phyloP scores from a whole-genome alignment of 1,140 invertebrate species.

The Galleria mellonella region DNA sequence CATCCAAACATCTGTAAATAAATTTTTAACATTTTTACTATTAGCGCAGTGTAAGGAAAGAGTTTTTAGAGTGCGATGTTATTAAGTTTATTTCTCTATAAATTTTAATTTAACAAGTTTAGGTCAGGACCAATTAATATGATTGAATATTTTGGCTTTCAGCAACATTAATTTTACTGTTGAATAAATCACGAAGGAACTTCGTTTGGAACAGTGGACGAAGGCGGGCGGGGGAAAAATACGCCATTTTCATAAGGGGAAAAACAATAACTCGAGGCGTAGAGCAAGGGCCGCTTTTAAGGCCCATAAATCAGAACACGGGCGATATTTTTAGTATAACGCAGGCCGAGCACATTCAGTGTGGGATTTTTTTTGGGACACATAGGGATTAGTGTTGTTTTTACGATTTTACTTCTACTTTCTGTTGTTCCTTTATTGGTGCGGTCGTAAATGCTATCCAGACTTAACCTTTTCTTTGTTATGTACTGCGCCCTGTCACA shows the following conservation, averaged over 20 bases:
- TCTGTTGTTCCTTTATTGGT: slow-evolving; percentile 50
- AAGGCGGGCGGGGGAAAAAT: slow-evolving; percentile 38
- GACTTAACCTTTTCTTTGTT: slow-evolving; percentile 11
- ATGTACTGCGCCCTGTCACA: not conserved
- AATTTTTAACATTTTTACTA: too few species aligned
- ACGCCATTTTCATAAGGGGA: slow-evolving; percentile 63
- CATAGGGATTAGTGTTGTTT: slow-evolving; percentile 64
- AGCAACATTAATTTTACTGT: slow-evolving; percentile 31
- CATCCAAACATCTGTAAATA: too few species aligned
- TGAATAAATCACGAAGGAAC: slow-evolving; percentile 51
- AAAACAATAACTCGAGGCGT: slow-evolving; percentile 65
- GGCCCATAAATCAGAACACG: slow-evolving; percentile 67
- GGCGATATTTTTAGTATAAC: slow-evolving; percentile 60
- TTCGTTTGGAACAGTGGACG: slow-evolving; percentile 41
- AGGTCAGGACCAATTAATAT: slow-evolving; percentile 10
- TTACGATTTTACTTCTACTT: slow-evolving; percentile 58
- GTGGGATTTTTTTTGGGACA: slow-evolving; percentile 53
- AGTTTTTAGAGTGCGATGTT: too few species aligned
- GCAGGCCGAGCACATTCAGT: slow-evolving; percentile 45
- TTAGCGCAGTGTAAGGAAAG: too few species aligned
- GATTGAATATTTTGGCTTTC: slow-evolving; percentile 23
- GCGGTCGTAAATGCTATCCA: slow-evolving; percentile 30
- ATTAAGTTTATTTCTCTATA: slow-evolving; percentile 14
- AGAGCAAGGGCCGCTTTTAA: slow-evolving; percentile 60
- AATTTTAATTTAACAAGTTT: slow-evolving; percentile 16